These are phyloP conservation scores for Thalassoma bifasciatum DNA, from an alignment of 2,113 vertebrate genomes.

Conservation along the genomic window DNA sequence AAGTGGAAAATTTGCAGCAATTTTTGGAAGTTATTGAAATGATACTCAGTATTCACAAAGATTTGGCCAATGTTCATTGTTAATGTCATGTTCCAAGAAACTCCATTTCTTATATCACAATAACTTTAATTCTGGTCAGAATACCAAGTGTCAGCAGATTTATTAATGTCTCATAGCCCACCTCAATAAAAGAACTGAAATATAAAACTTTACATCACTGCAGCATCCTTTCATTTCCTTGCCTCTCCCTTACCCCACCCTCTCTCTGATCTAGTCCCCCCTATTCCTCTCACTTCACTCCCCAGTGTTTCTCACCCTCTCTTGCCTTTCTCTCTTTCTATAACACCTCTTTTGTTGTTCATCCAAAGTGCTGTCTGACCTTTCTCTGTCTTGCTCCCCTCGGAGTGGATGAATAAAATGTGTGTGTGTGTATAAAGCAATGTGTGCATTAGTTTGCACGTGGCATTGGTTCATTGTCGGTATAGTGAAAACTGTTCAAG, in stretches of 20 bases:
- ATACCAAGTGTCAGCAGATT: background rate
- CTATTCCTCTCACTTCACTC: conserved; percentile 11
- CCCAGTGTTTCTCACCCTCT: conserved; percentile 18
- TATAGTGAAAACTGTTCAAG: background rate
- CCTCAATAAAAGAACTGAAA: too few relatives aligned
- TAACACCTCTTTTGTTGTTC: conserved; percentile 40
- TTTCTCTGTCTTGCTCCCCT: conserved; percentile 66
- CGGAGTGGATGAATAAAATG: conserved; percentile 51
- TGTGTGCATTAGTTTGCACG: conserved; percentile 2
- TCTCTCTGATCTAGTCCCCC: background rate
- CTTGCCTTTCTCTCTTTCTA: conserved; percentile 1
- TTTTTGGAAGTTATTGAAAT: background rate
- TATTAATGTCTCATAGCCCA: too few relatives aligned
- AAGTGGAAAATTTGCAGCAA: too few relatives aligned
- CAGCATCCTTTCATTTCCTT: background rate
- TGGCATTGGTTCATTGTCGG: conserved; percentile 32
- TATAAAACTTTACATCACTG: background rate
- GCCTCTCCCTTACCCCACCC: background rate
- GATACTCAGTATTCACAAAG: background rate
- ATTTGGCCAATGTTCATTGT: background rate
- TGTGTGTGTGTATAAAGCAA: background rate
- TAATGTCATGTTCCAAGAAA: background rate
- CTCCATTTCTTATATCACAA: background rate
- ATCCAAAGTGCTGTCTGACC: conserved; percentile 76
- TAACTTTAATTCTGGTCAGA: background rate